Base-by-base conservation (phyloP, 1,140 invertebrate species). In the Hycleus cichorii region DNA sequence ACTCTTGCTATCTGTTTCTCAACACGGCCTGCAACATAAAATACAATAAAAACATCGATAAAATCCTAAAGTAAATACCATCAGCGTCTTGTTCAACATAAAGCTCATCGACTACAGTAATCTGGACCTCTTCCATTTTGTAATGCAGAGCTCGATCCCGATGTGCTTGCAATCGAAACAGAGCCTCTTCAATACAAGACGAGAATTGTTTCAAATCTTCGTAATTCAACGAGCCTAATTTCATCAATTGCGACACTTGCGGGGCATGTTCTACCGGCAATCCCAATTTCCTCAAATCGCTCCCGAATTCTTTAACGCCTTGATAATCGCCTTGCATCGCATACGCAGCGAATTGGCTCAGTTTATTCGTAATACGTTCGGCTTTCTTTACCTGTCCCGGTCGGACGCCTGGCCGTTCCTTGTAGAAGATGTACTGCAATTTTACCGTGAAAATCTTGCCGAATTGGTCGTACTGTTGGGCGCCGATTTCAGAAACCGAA, bases 371-470 rank as follows among this genome's bases (percentile, higher is more conserved):
- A 46, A 95, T 83, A 52, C 91, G 80, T 76, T 94, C 91, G 5
- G 92, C 91, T 74, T 95, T 95, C 11, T 91, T 91, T 39, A 98
- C 93, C 74, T 97, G 93, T 8, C 96, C 97, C 0, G 95, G 91
- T 66, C 95, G 75, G 9, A 99, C 92, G 3, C 97, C 97, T 0
- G 97, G 94, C 26, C 95, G 80, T 74, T 99, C 97, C 73, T 97
- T 97, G 75, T 99, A 99, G 75, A 97, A 96, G 32, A 98, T 90
- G 71, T 98, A 98, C 71, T 98, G 95, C 43, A 99, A 77, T 76
- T 99, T 99, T 10, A 98, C 84, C 0, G 97, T 99, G 76, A 99
- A 98, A 65, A 99, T 98, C 78, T 99, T 99, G 3, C 95, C 95
- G 74, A 90, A 99, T 69, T 96, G 90, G 78, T 99, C 97, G 74